phyloP scores from a whole-genome alignment of 2,888 invertebrate genomes.

The Caenorhabditis auriculariae region DNA sequence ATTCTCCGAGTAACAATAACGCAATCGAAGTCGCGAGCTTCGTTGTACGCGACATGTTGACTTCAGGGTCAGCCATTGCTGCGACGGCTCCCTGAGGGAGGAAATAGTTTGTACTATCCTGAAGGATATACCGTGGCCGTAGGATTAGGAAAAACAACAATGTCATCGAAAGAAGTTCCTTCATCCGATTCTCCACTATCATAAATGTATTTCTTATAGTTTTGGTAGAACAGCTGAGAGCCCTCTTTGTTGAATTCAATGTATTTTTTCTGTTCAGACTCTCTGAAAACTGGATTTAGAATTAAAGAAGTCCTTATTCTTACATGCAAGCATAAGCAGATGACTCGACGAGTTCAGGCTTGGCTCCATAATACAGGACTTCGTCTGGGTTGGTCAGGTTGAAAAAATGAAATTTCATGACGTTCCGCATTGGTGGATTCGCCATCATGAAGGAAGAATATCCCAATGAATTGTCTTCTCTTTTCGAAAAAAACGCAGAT shows the following conservation, averaged over 20 bases:
- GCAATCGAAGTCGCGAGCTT: constrained; percentile 24
- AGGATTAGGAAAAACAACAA: constrained; percentile 42
- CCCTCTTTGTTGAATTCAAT: constrained; percentile 21
- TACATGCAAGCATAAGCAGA: constrained; percentile 45
- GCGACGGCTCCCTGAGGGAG: constrained; percentile 33
- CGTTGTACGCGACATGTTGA: constrained; percentile 16
- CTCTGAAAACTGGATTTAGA: constrained; percentile 25
- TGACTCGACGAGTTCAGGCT: constrained; percentile 32
- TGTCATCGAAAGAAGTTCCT: constrained; percentile 34
- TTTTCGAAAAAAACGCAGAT: constrained; percentile 5
- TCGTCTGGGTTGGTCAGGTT: constrained; percentile 47
- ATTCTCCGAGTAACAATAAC: constrained; percentile 32
- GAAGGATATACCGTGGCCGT: constrained; percentile 19
- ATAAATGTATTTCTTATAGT: constrained; percentile 42
- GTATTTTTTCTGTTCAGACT: constrained; percentile 44
- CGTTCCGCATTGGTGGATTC: constrained; percentile 25
- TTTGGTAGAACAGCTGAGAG: constrained; percentile 39
- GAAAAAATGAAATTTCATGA: constrained; percentile 43
- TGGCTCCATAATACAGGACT: constrained; percentile 36
- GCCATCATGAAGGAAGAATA: constrained; percentile 19
- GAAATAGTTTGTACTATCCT: neutral
- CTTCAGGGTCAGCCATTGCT: constrained; percentile 35
- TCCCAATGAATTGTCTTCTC: constrained; percentile 13
- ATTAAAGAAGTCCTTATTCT: constrained; percentile 4
- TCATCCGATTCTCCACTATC: constrained; percentile 28